Conservation (phyloP, 2,113 vertebrate genomes). For the Oreochromis niloticus region DNA sequence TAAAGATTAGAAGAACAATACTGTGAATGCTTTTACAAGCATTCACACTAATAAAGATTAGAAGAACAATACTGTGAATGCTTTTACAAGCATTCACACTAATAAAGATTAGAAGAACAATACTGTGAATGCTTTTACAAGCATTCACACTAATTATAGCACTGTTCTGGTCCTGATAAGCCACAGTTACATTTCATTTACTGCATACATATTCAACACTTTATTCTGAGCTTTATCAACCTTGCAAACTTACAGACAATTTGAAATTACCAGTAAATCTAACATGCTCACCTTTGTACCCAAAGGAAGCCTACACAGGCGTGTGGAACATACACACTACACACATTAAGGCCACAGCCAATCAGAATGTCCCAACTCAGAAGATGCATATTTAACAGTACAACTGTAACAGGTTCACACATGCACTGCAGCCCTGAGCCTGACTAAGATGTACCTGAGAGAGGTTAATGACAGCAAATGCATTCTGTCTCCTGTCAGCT, state of each 20-base stretch:
- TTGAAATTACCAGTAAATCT: not conserved
- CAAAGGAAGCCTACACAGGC: not conserved
- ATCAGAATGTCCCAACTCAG: not conserved
- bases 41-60: no score
- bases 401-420: not conserved
- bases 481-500: not conserved
- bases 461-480: not conserved
- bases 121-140: no score
- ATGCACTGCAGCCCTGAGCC: not conserved
- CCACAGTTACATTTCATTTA: not conserved
- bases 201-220: not conserved
- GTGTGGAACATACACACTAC: not conserved
- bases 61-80: no score
- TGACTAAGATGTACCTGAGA: no score
- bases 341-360: not conserved
- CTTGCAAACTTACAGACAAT: not conserved
- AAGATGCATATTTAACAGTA: not conserved
- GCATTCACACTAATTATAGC: no score
- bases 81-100: no score
- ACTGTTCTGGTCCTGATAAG: not conserved
- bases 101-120: no score
- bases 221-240: not conserved
- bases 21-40: no score
- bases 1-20: no score
- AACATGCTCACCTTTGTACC: not conserved